Base-by-base conservation (phyloP, 1,140 invertebrate genomes). In the Parasteatoda tepidariorum region DNA sequence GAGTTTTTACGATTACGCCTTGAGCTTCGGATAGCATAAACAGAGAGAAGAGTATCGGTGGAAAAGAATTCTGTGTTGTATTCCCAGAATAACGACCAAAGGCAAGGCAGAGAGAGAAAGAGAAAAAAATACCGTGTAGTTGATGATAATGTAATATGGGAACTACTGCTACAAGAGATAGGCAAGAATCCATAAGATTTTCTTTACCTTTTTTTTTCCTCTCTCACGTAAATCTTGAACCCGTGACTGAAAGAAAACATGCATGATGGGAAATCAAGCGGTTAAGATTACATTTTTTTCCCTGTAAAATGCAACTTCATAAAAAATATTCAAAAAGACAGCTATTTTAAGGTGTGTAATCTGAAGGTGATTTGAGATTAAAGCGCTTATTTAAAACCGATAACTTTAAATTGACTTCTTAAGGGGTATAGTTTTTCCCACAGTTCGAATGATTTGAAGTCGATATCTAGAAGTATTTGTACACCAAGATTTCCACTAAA, bases 121-220 rank as follows among this genome's bases (percentile, higher is more conserved):
- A 48, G 38, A 0, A 48, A 13, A 48, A 48, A 4, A 13, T 13
- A 9, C 38, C 18, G 38, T 9, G 38, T 48, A 48, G 48, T 24
- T 71, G 48, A 71, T 71, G 68, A 31, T 26, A 31, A 15, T 22
- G 41, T 71, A 55, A 71, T 71, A 38, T 71, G 68, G 38, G 68
- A 71, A 71, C 41, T 34, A n/a, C 66, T 68, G 41, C 41, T 54
- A 30, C 68, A 18, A 68, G 11, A 55, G 68, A 24, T 0, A 48
- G 9, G n/a, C 68, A 55, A 54, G 31, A 71, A 71, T 71, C 24
- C 26, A 22, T 71, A 71, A 71, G 13, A 24, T 31, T 26, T 6
- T 26, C 41, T 26, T 71, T 41, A 6, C 4, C 48, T 9, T 26
- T 11, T 15, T 28, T 71, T 71, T 71, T 48, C 18, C 38, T 48